Evolutionary conservation across 2,888 invertebrate species (phyloP).

Genomic region (Volucella inflata): DNA sequence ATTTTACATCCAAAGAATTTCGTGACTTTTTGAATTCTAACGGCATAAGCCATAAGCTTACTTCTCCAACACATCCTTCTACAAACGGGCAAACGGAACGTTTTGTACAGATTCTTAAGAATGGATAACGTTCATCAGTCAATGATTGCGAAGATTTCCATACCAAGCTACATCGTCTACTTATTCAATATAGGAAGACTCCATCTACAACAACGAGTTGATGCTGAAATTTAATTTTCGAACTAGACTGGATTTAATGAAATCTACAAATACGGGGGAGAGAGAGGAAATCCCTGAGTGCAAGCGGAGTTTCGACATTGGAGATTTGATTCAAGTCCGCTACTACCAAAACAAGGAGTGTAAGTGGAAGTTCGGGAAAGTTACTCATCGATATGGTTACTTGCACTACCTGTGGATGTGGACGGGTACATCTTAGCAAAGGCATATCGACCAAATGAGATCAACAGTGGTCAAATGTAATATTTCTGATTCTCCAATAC

Average conservation of each 20-base stretch:
- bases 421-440: too few relatives aligned
- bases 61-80: constrained; percentile 13
- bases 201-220: constrained; percentile 10
- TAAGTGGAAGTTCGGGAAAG: too few relatives aligned
- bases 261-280: constrained; percentile 5
- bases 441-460: too few relatives aligned
- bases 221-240: constrained; percentile 20
- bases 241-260: constrained; percentile 22
- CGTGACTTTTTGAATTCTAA: background rate
- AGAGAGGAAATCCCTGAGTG: background rate
- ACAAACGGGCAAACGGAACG: too few relatives aligned
- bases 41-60: constrained; percentile 15
- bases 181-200: constrained; percentile 9
- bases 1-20: constrained; percentile 15
- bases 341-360: too few relatives aligned
- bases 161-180: background rate
- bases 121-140: too few relatives aligned
- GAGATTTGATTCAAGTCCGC: constrained; percentile 13
- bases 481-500: background rate
- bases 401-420: too few relatives aligned
- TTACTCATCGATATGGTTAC: too few relatives aligned
- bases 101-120: too few relatives aligned
- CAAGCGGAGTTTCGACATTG: constrained; percentile 13
- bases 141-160: background rate
- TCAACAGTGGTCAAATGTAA: too few relatives aligned